Conservation (phyloP, 2,797 vertebrate genomes). For the Periparus ater region DNA sequence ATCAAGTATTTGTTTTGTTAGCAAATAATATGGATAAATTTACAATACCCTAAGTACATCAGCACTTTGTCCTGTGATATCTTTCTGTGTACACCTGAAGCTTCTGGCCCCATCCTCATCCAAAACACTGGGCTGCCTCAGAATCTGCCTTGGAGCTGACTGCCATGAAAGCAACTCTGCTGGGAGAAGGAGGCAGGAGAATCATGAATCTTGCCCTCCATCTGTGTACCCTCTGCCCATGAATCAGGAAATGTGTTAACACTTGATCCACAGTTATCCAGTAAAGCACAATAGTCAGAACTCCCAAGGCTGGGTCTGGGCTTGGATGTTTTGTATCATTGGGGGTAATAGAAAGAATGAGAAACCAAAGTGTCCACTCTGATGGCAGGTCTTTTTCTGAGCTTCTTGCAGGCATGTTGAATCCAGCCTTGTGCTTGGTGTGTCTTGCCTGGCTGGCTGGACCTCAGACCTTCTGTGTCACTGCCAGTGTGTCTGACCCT, state of each 20-base stretch:
- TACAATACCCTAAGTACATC: background rate
- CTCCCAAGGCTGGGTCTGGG: background rate
- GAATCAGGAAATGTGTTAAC: background rate
- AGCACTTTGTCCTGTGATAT: background rate
- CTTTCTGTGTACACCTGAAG: background rate
- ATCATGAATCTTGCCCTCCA: fast-evolving
- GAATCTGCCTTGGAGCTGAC: background rate
- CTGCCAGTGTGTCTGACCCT: background rate
- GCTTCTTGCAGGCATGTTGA: background rate
- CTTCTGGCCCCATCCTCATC: background rate
- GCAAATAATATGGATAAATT: background rate
- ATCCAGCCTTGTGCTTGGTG: background rate
- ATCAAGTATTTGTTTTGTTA: background rate
- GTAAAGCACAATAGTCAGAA: background rate
- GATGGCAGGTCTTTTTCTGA: background rate
- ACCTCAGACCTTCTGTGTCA: background rate
- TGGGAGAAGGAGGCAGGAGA: background rate
- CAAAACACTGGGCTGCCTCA: background rate
- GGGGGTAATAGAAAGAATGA: background rate
- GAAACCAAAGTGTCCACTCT: background rate
- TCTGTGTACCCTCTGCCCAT: fast-evolving
- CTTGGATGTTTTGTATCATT: background rate
- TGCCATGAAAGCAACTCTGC: background rate
- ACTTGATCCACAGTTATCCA: background rate
- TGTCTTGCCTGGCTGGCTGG: background rate